phyloP scores from a whole-genome alignment of 92 coral and sea anemone genomes.

The Parazoanthus darwini region DNA sequence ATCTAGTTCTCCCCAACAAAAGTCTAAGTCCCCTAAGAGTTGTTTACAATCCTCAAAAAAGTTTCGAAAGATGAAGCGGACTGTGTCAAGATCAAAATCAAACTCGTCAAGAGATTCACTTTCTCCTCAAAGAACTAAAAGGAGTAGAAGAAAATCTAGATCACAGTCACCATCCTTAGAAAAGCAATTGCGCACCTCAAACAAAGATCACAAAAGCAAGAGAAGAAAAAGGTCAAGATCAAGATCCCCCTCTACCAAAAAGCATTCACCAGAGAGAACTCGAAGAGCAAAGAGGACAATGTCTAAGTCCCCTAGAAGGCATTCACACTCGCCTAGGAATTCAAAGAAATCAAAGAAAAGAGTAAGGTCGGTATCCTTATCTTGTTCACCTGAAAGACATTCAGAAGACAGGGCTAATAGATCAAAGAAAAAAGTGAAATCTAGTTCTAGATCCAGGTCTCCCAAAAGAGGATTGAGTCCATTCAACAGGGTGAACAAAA shows the following conservation, averaged over 20 bases:
- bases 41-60: not conserved
- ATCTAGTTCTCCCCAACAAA: constrained; percentile 36
- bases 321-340: constrained; percentile 21
- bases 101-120: constrained; percentile 17
- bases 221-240: constrained; percentile 44
- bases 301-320: constrained; percentile 34
- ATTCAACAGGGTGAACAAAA: not conserved
- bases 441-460: constrained; percentile 44
- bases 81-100: constrained; percentile 31
- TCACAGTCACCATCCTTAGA: constrained; percentile 32
- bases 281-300: not conserved
- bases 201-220: constrained; percentile 36
- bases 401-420: constrained; percentile 10
- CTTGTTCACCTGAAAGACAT: constrained; percentile 41
- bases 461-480: constrained; percentile 31
- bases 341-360: constrained; percentile 40
- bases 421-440: constrained; percentile 17
- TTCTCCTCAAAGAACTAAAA: constrained; percentile 13
- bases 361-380: constrained; percentile 15
- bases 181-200: constrained; percentile 27
- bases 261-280: constrained; percentile 28
- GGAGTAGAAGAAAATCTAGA: constrained; percentile 38
- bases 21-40: constrained; percentile 29
- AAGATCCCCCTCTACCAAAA: constrained; percentile 14
- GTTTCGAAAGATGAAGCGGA: not conserved